Evolutionary conservation across 2,888 invertebrate genomes (phyloP).

Genomic region (Caenorhabditis panamensis): DNA sequence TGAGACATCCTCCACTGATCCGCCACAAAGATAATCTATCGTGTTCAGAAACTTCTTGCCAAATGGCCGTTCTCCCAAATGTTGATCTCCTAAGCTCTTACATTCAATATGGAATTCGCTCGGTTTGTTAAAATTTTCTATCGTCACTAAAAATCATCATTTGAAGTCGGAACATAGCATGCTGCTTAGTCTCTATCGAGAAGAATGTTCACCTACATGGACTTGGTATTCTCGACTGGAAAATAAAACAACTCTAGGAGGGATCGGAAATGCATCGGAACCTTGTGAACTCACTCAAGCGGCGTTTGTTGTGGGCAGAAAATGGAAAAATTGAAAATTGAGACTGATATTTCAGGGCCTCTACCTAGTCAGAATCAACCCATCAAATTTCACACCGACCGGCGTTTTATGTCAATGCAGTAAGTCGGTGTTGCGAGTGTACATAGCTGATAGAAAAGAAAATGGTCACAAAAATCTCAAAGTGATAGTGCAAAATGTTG

Average conservation of each 20-base stretch:
- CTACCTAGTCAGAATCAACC: constrained; percentile 41
- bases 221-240: constrained; percentile 50
- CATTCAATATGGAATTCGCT: constrained; percentile 47
- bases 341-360: constrained; percentile 22
- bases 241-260: constrained; percentile 32
- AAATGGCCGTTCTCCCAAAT: constrained; percentile 43
- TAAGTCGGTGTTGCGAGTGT: constrained; percentile 13
- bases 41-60: constrained; percentile 48
- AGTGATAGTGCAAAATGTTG: constrained; percentile 33
- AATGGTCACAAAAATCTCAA: not conserved
- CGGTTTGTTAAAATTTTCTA: constrained; percentile 1
- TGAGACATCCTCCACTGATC: not conserved
- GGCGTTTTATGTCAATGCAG: constrained; percentile 59
- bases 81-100: constrained; percentile 47
- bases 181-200: constrained; percentile 39
- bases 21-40: constrained; percentile 3
- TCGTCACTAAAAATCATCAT: not conserved
- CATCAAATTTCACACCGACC: constrained; percentile 43
- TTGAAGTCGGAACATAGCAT: constrained; percentile 42
- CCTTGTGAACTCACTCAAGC: constrained; percentile 37
- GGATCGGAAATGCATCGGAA: constrained; percentile 22
- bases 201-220: constrained; percentile 41
- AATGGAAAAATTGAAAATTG: too few species aligned
- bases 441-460: constrained; percentile 8
- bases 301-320: constrained; percentile 48